Evolutionary conservation across 2,113 vertebrate genomes (phyloP), one percentile per base, ranked within the genome.

Genomic region (Geococcyx californianus): DNA sequence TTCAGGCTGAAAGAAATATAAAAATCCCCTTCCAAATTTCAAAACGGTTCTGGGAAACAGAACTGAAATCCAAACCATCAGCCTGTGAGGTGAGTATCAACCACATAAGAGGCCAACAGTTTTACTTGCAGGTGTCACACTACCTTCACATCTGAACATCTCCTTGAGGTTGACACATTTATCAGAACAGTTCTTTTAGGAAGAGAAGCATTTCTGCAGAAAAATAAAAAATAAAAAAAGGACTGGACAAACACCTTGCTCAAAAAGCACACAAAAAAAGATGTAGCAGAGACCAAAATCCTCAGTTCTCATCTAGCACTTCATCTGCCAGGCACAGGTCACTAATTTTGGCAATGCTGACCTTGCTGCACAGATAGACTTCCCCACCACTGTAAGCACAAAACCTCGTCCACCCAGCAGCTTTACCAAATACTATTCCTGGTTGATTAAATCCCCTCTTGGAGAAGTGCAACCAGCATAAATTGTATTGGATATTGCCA

Each of bases 191-290:
- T 73, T 80, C 31, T 62, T 72, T 51, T 21, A 78, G 26, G 4
- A 69, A 72, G 6, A 75, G 3, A 60, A 83, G 6, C 11, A 44
- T 45, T 91, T 70, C n/a, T 5, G 2, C 26, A 13, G 5, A 38
- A 79, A 67, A 74, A 56, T 19, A 51, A 90, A 36, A 15, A 87
- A 45, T 5, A 7, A 19, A 3, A 38, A 24, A 58, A 75, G 29
- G 29, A 85, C 6, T 1, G 1, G 36, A 76, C 24, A 86, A 70
- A 18, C 11, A 2, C 14, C n/a, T 29, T 73, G 24, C 45, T 68
- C 49, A 81, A 58, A 74, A 82, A 60, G 44, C 63, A 87, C 55
- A 51, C 73, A 80, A 70, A 72, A 73, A 73, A 84, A 47, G 44
- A 54, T 42, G 26, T 11, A 47, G 51, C 21, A 40, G 34, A 81